Evolutionary conservation across 2,888 invertebrate species (phyloP).

Genomic region (Chrysolina americana): DNA sequence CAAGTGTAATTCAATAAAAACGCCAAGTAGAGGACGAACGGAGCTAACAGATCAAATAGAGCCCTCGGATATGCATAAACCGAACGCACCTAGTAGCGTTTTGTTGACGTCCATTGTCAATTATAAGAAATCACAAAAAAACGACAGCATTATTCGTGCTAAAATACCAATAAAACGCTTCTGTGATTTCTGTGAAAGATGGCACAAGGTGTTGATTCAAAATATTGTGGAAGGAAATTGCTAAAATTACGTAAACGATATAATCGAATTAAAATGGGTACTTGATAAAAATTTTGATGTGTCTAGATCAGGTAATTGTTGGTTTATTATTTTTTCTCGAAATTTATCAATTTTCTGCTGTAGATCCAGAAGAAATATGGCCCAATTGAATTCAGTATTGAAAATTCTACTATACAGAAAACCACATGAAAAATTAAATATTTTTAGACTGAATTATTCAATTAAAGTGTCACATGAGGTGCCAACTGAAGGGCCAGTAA

Average conservation of each 20-base stretch:
- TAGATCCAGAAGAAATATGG: constrained; percentile 17
- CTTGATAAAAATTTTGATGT: neutral
- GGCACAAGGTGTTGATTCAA: neutral
- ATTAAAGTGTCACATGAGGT: constrained; percentile 41
- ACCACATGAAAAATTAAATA: constrained; percentile 13
- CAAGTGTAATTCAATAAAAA: too few relatives aligned
- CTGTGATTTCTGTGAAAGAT: neutral
- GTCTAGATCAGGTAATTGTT: neutral
- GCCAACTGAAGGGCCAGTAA: constrained; percentile 55
- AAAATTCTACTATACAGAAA: constrained; percentile 12
- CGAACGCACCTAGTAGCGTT: too few relatives aligned
- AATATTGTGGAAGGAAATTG: neutral
- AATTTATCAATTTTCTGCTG: neutral
- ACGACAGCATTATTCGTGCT: too few relatives aligned
- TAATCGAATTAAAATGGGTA: constrained; percentile 26
- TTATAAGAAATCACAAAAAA: too few relatives aligned
- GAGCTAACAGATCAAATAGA: too few relatives aligned
- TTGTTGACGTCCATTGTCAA: too few relatives aligned
- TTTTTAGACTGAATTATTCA: constrained; percentile 26
- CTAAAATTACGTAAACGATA: constrained; percentile 37
- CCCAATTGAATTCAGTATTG: constrained; percentile 19
- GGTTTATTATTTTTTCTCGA: neutral
- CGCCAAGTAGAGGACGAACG: too few relatives aligned
- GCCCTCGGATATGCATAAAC: too few relatives aligned
- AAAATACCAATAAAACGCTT: too few relatives aligned